A percentile compares a stretch with the other conserved stretches of the same genome.
phyloP scores from a whole-genome alignment of 2,888 invertebrate genomes.

The Isotomurus palustris region DNA sequence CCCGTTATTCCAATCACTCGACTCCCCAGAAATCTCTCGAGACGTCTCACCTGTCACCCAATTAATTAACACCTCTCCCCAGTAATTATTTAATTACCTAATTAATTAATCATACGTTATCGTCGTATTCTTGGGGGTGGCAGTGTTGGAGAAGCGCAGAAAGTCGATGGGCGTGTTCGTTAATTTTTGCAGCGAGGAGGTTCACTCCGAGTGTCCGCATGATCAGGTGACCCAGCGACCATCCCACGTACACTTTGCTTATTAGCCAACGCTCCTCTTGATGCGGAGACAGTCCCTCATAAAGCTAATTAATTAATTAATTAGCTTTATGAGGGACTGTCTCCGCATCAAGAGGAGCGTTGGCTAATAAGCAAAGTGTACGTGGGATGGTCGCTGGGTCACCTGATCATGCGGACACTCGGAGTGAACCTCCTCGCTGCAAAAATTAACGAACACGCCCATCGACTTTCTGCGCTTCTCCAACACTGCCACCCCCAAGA shows the following conservation, averaged over 20 bases:
- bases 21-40: constrained; percentile 34
- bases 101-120: constrained; percentile 26
- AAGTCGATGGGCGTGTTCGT: constrained; percentile 35
- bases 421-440: constrained; percentile 40
- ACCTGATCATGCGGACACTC: constrained; percentile 32
- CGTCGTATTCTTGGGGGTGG: constrained; percentile 36
- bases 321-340: constrained; percentile 37
- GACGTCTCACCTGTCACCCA: constrained; percentile 31
- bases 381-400: constrained; percentile 38
- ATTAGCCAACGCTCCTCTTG: constrained; percentile 3
- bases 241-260: constrained; percentile 33
- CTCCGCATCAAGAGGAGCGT: constrained; percentile 2
- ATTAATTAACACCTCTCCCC: not conserved
- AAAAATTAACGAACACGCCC: constrained; percentile 35
- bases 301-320: constrained; percentile 37
- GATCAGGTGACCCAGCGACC: constrained; percentile 39
- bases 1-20: constrained; percentile 34
- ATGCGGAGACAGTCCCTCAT: constrained; percentile 27
- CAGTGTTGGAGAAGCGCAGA: constrained; percentile 34
- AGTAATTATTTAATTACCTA: not conserved
- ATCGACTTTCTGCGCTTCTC: constrained; percentile 28
- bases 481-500: constrained; percentile 38
- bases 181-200: constrained; percentile 34
- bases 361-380: constrained; percentile 28
- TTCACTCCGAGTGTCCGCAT: constrained; percentile 37